Base-by-base conservation (phyloP, 2,888 invertebrate genomes). In the Pseudoips prasinana region DNA sequence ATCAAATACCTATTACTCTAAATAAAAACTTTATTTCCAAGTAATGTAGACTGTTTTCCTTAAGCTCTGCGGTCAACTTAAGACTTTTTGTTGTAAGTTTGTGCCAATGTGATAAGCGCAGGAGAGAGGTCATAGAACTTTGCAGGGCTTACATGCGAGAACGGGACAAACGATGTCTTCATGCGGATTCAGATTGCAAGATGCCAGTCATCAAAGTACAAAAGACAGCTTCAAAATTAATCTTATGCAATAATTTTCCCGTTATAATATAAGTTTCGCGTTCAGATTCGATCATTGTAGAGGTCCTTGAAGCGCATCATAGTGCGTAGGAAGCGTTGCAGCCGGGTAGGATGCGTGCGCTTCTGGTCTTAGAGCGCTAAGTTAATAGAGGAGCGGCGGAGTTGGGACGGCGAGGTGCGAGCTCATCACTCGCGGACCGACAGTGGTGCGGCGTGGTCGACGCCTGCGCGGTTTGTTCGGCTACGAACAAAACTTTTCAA, bases 81-180 rank as follows among this genome's bases (percentile, higher is more conserved):
- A 43, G 64, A 44, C 71, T 46, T 75, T 75, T 64, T 51, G 56
- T 40, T 54, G 46, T 45, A 53, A 31, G 60, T 54, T 57, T 45
- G 49, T 40, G 48, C 42, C 46, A 47, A 58, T 50, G 66, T 81
- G 84, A 84, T 84, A 85, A 84, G 82, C 81, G 75, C 74, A 71
- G 61, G 75, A 77, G 80, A 67, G 73, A 75, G 84, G 81, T 85
- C 84, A 83, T 70, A 56, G 83, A 84, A 83, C 85, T 80, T 73
- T 73, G 72, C 65, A 73, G 73, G 73, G 63, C 71, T 71, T 58
- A 61, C 36, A 45, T 49, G 63, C 46, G 55, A 46, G 61, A 58
- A 41, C 38, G 54, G 56, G 53, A 54, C 47, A 35, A 46, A 46
- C 28, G 32, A 46, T 46, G 32, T 52, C 45, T 42, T 27, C 14